phyloP scores from a whole-genome alignment of 2,797 vertebrate genomes.

The Tadarida brasiliensis region DNA sequence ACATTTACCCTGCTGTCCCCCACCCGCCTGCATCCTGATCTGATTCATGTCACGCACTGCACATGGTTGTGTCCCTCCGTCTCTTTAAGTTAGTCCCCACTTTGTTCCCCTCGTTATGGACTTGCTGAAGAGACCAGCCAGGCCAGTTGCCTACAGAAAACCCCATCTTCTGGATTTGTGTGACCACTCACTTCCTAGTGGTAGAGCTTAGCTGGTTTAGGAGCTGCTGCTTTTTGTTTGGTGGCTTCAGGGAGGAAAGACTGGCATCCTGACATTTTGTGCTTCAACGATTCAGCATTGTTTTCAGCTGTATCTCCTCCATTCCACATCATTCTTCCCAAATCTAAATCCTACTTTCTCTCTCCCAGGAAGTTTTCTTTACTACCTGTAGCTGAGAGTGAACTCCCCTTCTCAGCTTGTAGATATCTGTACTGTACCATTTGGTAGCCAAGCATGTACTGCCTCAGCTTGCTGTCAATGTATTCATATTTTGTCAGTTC shows the following conservation, averaged over 20 bases:
- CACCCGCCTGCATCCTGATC: not conserved
- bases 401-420: not conserved
- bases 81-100: not conserved
- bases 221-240: not conserved
- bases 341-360: not conserved
- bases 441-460: no score
- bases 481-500: not conserved
- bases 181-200: not conserved
- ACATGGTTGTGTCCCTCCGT: not conserved
- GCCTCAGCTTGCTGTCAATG: not conserved
- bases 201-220: not conserved
- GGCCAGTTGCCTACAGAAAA: no score
- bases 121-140: not conserved
- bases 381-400: fast-evolving
- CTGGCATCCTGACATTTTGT: not conserved
- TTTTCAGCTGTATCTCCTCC: not conserved
- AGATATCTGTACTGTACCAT: fast-evolving
- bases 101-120: not conserved
- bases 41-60: not conserved
- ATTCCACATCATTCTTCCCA: not conserved
- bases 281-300: not conserved
- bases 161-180: not conserved
- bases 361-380: not conserved
- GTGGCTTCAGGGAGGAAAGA: not conserved
- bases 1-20: not conserved